A percentile compares a stretch with the other conserved stretches of the same genome.
Evolutionary conservation across 2,888 invertebrate species (phyloP).

Genomic region (Oligia fasciuncula): DNA sequence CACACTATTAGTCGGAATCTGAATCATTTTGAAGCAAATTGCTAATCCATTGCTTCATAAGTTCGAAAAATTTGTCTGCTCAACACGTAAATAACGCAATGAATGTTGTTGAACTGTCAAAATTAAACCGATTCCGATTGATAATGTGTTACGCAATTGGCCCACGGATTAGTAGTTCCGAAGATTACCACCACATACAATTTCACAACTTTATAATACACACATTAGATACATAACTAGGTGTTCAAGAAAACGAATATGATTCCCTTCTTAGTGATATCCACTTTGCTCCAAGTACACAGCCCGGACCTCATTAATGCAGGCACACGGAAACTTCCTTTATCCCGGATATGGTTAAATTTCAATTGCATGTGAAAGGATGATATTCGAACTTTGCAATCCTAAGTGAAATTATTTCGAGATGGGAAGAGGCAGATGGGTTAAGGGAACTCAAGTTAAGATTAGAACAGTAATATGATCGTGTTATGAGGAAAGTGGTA

Average conservation of each 20-base stretch:
- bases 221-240: not conserved
- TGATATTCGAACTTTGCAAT: slow-evolving; percentile 31
- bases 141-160: too few species aligned
- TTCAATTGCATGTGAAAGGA: slow-evolving; percentile 34
- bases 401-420: slow-evolving; percentile 31
- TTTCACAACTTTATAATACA: not conserved
- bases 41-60: too few species aligned
- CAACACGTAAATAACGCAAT: too few species aligned
- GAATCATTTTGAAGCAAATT: too few species aligned
- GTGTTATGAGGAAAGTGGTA: not conserved
- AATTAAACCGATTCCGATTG: too few species aligned
- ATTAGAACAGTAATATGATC: not conserved
- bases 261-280: not conserved
- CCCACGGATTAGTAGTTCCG: not conserved
- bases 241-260: slow-evolving; percentile 9
- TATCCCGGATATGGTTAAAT: slow-evolving; percentile 40
- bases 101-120: too few species aligned
- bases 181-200: not conserved
- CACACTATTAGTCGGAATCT: too few species aligned
- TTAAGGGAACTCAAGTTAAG: slow-evolving; percentile 10
- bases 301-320: slow-evolving; percentile 50
- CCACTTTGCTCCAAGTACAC: slow-evolving; percentile 34
- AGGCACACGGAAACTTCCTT: slow-evolving; percentile 40
- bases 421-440: not conserved
- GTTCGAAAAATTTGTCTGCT: too few species aligned